These are phyloP conservation scores for Erannis defoliaria DNA, from an alignment of 2,888 invertebrate species.

Conservation along the genomic window DNA sequence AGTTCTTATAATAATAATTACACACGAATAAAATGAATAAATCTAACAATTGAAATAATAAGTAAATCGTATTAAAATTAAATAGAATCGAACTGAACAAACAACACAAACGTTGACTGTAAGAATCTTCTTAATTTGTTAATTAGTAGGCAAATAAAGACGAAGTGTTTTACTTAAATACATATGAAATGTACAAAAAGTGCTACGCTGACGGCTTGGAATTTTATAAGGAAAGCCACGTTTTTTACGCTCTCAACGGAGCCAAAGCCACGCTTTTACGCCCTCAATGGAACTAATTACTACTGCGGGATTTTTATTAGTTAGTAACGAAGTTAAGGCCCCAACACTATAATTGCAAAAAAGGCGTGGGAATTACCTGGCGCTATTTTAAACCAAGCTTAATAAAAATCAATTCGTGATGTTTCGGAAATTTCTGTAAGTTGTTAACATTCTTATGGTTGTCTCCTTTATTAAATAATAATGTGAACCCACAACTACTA, in stretches of 20 bases:
- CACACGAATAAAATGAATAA: too few relatives aligned
- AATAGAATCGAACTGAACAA: too few relatives aligned
- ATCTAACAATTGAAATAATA: too few relatives aligned
- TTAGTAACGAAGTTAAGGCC: background rate
- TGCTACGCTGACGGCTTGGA: slow-evolving; percentile 22
- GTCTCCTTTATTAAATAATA: background rate
- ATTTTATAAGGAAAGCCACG: slow-evolving; percentile 21
- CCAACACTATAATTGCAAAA: background rate
- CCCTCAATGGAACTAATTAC: background rate
- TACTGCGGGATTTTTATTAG: background rate
- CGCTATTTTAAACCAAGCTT: background rate
- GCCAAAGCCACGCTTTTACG: too few relatives aligned
- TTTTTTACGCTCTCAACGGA: background rate
- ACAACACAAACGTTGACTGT: too few relatives aligned
- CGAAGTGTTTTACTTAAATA: too few relatives aligned
- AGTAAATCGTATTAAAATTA: too few relatives aligned
- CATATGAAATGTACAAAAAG: slow-evolving; percentile 3
- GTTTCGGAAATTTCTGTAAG: background rate
- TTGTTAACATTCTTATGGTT: background rate
- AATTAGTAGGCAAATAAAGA: too few relatives aligned
- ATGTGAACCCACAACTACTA: background rate
- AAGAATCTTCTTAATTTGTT: too few relatives aligned
- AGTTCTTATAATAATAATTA: too few relatives aligned
- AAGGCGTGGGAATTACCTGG: background rate
- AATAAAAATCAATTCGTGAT: background rate